Evolutionary conservation across 2,888 invertebrate genomes (phyloP), one percentile per base, ranked within the genome.

Genomic region (Apocheima hispidaria): DNA sequence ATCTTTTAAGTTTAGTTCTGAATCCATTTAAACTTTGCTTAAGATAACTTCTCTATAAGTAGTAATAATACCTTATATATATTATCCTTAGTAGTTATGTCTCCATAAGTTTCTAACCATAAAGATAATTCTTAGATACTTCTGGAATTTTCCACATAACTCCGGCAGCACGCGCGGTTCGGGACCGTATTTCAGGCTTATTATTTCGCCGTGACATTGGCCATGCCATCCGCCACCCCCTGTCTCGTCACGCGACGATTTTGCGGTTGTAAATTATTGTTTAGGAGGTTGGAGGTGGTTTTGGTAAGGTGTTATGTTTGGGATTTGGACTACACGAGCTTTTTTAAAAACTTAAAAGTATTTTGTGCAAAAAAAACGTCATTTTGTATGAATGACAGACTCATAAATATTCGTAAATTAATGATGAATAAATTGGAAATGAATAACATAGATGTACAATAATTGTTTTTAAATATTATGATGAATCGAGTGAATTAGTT

Each of bases 231-330:
- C 66, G 60, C 68, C 62, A 59, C 72, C 69, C 66, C 67, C 61
- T 35, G 67, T 59, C 40, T 62, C 61, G 77, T 73, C 78, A 79
- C 79, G 76, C 77, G 70, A 79, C 69, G 52, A 59, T 66, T 60
- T 63, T 54, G 62, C 26, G 46, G 56, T 52, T 23, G 40, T 51
- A 62, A 64, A 66, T 63, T 66, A 54, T 66, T 54, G 50, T 55
- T 20, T n/a, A 23, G 9, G 23, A 55, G 33, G 2, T 20, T 28
- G 12, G 5, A 14, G 20, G 12, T 18, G 18, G 1, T 44, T 38
- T 38, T 0, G 4, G 1, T 33, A 35, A 41, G 48, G 46, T 35
- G 4, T 18, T 44, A 10, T 2, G n/a, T 41, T 35, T n/a, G n/a
- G 4, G n/a, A 14, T 9, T 33, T 1, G 3, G 33, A 23, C 5